Evolutionary conservation across 2,888 invertebrate species (phyloP), one percentile per base, ranked within the genome.

Genomic region (Cephus pulcher): DNA sequence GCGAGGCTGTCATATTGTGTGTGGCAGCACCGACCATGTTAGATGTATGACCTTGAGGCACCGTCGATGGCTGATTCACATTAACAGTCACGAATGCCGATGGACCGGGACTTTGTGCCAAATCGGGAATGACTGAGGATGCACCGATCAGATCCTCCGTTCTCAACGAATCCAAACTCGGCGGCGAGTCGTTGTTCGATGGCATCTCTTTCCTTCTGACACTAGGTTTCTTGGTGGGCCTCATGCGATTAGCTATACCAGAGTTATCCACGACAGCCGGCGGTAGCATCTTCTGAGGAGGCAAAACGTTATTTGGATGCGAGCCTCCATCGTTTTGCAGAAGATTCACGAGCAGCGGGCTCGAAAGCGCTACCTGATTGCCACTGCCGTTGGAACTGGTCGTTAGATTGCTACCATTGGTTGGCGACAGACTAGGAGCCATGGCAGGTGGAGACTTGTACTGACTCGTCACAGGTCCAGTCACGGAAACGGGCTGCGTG

Each of bases 291-390:
- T 91, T 91, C 35, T 88, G 90, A 76, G 85, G 86, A 12, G 88
- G 78, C 68, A 86, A 83, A 34, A 85, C 84, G 69, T 88, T 89
- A 78, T 89, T 89, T 32, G 90, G 87, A 81, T 91, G 93, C 81
- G 93, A 87, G 69, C 89, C 88, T 75, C 93, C 96, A 88, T 97
- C 97, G 89, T 97, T 98, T 93, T 98, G 98, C 86, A 98, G 93
- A 84, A 98, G 92, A 92, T 98, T 98, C 56, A 98, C 98, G 83
- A 98, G 93, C 84, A 98, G 93, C 34, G 98, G 98, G 89, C 98
- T 98, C 83, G 95, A 97, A 91, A 96, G 94, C 78, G 96, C 96
- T 84, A 96, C 96, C 82, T 94, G 91, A 83, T 91, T 91, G 30
- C 89, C 88, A 83, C 79, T 88, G 80, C 83, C 84, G 79, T 86